phyloP scores from a whole-genome alignment of 2,797 vertebrate genomes.

The Epinephelus coioides region DNA sequence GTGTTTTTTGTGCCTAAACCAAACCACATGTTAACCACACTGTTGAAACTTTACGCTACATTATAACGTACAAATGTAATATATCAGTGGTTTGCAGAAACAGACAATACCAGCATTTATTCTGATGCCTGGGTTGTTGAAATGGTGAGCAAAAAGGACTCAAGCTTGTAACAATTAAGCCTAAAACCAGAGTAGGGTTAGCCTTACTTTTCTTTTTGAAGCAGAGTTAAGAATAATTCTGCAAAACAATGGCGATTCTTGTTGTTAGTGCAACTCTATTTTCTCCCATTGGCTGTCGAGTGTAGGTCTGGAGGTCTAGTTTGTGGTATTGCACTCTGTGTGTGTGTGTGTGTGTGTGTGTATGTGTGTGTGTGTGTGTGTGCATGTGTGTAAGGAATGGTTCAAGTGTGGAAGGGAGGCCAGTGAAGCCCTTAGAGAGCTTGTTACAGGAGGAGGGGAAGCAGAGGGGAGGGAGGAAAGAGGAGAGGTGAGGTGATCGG shows the following conservation, averaged over 20 bases:
- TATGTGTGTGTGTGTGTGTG: background rate
- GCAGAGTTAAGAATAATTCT: background rate
- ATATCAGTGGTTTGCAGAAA: too few relatives aligned
- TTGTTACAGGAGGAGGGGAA: conserved; percentile 1
- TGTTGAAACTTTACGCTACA: too few relatives aligned
- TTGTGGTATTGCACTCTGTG: conserved; percentile 9
- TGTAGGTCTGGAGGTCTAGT: background rate
- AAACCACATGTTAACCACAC: too few relatives aligned
- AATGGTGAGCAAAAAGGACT: too few relatives aligned
- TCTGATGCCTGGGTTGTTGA: too few relatives aligned
- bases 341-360: background rate
- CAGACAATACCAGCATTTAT: too few relatives aligned
- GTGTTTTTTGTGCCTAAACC: too few relatives aligned
- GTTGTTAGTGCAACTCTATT: background rate
- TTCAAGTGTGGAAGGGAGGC: conserved; percentile 12
- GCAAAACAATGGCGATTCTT: background rate
- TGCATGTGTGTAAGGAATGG: background rate
- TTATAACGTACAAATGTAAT: too few relatives aligned
- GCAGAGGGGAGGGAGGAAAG: background rate
- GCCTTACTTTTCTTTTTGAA: background rate
- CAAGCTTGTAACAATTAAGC: too few relatives aligned
- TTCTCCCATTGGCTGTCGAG: background rate
- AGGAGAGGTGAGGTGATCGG: too few relatives aligned
- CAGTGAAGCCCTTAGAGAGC: conserved; percentile 17
- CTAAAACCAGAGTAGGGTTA: too few relatives aligned